Conservation (phyloP, 2,888 invertebrate species). For the Apeira syringaria region DNA sequence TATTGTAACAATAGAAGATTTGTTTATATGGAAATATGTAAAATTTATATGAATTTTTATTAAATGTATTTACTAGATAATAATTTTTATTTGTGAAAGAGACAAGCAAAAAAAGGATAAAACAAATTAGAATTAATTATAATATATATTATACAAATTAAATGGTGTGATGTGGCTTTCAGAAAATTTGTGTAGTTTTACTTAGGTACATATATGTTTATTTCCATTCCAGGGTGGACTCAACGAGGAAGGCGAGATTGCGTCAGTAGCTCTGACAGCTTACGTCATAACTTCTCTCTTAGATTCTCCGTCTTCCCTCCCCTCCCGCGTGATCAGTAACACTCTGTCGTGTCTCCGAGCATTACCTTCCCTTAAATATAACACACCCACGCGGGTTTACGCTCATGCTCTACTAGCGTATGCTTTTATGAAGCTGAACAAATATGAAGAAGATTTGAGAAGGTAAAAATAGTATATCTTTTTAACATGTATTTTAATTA, state of each 20-base stretch:
- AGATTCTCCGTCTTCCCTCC: conserved; percentile 79
- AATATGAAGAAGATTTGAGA: conserved; percentile 53
- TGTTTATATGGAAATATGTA: too few relatives aligned
- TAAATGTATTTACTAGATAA: too few relatives aligned
- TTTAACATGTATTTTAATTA: too few relatives aligned
- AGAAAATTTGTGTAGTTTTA: too few relatives aligned
- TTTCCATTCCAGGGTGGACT: conserved; percentile 74
- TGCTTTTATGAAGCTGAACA: conserved; percentile 54
- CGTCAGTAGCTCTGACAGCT: conserved; percentile 86
- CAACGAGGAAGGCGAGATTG: conserved; percentile 71
- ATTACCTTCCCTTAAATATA: conserved; percentile 52
- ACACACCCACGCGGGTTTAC: conserved; percentile 51
- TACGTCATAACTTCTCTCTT: conserved; percentile 87
- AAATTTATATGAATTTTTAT: too few relatives aligned
- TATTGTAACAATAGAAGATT: too few relatives aligned
- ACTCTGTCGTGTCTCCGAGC: conserved; percentile 85
- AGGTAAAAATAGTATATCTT: conserved; percentile 33
- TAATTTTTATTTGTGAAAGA: too few relatives aligned
- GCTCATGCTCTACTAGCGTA: conserved; percentile 61
- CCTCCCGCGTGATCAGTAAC: conserved; percentile 74
- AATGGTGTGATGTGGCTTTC: too few relatives aligned
- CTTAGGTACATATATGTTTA: too few relatives aligned
- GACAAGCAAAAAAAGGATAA: too few relatives aligned
- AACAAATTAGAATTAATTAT: too few relatives aligned
- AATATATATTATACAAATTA: too few relatives aligned